phyloP scores from a whole-genome alignment of 2,113 vertebrate species.

The Prunella fulvescens region DNA sequence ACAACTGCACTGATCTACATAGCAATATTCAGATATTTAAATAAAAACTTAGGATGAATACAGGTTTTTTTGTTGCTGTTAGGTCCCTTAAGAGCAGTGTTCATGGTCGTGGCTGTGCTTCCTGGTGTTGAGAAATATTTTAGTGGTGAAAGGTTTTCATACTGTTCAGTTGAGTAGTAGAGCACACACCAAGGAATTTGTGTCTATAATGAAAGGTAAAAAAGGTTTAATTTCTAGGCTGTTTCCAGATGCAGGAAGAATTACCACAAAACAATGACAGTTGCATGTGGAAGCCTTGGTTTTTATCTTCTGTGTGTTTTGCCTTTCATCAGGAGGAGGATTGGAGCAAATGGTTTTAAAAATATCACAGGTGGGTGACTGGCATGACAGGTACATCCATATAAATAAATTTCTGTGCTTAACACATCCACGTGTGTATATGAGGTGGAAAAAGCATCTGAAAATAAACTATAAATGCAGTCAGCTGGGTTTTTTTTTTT shows the following conservation, averaged over 20 bases:
- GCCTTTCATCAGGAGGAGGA: background rate
- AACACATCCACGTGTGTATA: background rate
- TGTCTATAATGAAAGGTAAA: background rate
- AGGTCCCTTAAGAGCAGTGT: background rate
- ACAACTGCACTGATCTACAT: background rate
- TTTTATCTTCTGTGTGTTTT: background rate
- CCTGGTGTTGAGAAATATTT: background rate
- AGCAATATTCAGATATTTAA: background rate
- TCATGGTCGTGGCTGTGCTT: background rate
- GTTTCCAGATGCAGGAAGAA: background rate
- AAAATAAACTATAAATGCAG: background rate
- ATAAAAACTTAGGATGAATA: background rate
- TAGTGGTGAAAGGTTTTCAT: background rate
- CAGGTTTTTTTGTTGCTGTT: background rate
- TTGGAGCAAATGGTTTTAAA: background rate
- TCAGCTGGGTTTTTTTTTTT: accelerated
- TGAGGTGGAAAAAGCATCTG: background rate
- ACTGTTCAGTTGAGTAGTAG: background rate
- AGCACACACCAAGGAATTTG: background rate
- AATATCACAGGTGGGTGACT: background rate
- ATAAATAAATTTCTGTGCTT: background rate
- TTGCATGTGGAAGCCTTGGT: background rate
- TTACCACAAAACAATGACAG: background rate
- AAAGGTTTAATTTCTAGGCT: background rate
- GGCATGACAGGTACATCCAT: background rate